Percentiles rank a stretch among this genome's conserved stretches.
phyloP scores from a whole-genome alignment of 2,888 invertebrate genomes.

The Phengaris arion region DNA sequence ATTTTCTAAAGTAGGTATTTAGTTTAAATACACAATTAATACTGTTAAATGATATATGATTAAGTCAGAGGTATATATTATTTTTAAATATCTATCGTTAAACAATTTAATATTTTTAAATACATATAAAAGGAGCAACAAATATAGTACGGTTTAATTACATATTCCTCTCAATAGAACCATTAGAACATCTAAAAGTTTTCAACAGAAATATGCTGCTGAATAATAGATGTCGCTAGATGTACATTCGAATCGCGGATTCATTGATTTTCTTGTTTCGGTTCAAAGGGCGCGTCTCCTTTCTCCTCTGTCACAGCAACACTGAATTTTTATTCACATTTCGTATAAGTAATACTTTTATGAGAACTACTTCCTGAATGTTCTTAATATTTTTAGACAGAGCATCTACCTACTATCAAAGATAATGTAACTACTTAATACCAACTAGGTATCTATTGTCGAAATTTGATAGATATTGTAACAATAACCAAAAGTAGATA shows the following conservation, averaged over 20 bases:
- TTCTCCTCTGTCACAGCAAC: slow-evolving; percentile 6
- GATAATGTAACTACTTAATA: too few relatives aligned
- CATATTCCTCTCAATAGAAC: neutral
- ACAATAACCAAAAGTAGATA: too few relatives aligned
- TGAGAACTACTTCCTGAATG: neutral
- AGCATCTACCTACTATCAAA: too few relatives aligned
- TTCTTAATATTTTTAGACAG: neutral
- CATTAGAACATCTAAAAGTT: neutral
- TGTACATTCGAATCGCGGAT: slow-evolving; percentile 24
- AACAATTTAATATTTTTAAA: too few relatives aligned
- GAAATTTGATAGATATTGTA: too few relatives aligned
- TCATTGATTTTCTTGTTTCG: slow-evolving; percentile 29
- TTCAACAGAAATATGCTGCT: slow-evolving; percentile 8
- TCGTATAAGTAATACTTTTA: slow-evolving; percentile 23
- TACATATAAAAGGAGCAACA: too few relatives aligned
- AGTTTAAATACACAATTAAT: too few relatives aligned
- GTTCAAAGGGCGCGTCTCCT: slow-evolving; percentile 27
- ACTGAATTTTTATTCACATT: slow-evolving; percentile 23
- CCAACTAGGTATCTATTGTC: too few relatives aligned
- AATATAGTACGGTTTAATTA: neutral
- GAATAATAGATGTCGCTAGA: slow-evolving; percentile 25
- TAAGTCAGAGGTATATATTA: too few relatives aligned
- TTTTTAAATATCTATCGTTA: too few relatives aligned
- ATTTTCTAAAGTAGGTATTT: too few relatives aligned
- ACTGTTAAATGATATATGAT: too few relatives aligned